phyloP scores from a whole-genome alignment of 1,140 invertebrate species.

The Trinorchestia longiramus region DNA sequence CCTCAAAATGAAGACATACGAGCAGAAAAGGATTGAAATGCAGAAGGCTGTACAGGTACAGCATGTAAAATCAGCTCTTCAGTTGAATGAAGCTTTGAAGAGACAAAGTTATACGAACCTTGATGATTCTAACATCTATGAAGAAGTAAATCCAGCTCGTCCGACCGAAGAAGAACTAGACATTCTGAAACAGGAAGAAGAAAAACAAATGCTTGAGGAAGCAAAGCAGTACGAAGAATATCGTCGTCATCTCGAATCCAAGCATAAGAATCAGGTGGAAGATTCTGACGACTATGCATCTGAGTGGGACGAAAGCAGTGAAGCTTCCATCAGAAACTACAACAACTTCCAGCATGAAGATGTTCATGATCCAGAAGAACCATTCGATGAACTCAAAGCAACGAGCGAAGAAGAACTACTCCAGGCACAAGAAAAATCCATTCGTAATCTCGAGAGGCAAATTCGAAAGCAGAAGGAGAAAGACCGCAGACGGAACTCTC shows the following conservation, averaged over 20 bases:
- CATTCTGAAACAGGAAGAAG: slow-evolving; percentile 50
- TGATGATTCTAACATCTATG: background rate
- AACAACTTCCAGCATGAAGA: slow-evolving; percentile 17
- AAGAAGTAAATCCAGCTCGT: background rate
- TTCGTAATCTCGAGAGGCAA: slow-evolving; percentile 64
- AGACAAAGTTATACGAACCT: slow-evolving; percentile 42
- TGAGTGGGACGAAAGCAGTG: slow-evolving; percentile 60
- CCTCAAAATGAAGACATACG: slow-evolving; percentile 45
- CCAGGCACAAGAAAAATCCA: slow-evolving; percentile 66
- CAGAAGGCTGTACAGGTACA: slow-evolving; percentile 40
- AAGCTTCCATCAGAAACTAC: background rate
- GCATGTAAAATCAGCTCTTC: slow-evolving; percentile 15
- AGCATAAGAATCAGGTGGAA: slow-evolving; percentile 60
- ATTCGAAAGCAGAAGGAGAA: slow-evolving; percentile 64
- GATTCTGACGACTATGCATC: slow-evolving; percentile 67
- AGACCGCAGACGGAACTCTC: slow-evolving; percentile 58
- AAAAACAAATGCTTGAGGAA: slow-evolving; percentile 56
- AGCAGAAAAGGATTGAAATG: slow-evolving; percentile 47
- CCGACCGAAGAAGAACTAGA: slow-evolving; percentile 47
- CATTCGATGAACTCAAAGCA: slow-evolving; percentile 62
- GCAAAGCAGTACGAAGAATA: slow-evolving; percentile 63
- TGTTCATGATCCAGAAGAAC: slow-evolving; percentile 57
- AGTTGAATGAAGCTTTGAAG: slow-evolving; percentile 14
- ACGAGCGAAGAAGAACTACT: slow-evolving; percentile 66
- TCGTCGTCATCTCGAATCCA: slow-evolving; percentile 62